Conservation (phyloP, 92 coral and sea anemone species). For the Actinernus sp. region DNA sequence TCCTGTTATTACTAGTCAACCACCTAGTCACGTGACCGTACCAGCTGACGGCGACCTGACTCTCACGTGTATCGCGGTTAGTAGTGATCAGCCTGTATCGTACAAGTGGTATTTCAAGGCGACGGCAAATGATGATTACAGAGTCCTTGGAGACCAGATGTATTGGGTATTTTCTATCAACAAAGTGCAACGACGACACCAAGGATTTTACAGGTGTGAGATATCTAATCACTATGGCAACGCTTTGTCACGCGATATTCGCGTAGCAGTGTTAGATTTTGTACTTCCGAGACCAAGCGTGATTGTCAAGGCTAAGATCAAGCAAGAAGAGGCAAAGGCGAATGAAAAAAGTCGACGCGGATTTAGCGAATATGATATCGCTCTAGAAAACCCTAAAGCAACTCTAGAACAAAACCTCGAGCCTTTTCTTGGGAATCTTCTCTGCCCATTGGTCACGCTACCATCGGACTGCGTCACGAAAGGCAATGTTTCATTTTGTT, state of each 20-base stretch:
- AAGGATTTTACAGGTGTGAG: slow-evolving; percentile 75
- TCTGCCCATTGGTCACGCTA: slow-evolving; percentile 35
- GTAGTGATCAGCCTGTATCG: slow-evolving; percentile 32
- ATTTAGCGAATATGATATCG: background rate
- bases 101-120: slow-evolving; percentile 80
- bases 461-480: slow-evolving; percentile 39
- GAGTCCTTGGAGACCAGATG: slow-evolving; percentile 19
- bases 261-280: slow-evolving; percentile 51
- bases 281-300: slow-evolving; percentile 56
- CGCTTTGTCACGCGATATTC: slow-evolving; percentile 50
- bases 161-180: slow-evolving; percentile 48
- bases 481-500: slow-evolving; percentile 7
- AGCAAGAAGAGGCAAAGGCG: background rate
- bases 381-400: background rate
- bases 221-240: slow-evolving; percentile 67
- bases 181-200: slow-evolving; percentile 12
- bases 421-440: slow-evolving; percentile 6
- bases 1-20: slow-evolving; percentile 63
- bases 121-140: slow-evolving; percentile 8
- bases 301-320: slow-evolving; percentile 1
- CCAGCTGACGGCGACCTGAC: slow-evolving; percentile 34
- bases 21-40: slow-evolving; percentile 52
- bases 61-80: slow-evolving; percentile 49
- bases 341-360: background rate
- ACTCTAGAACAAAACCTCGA: background rate